A percentile compares a stretch with the other conserved stretches of the same genome.
phyloP scores from a whole-genome alignment of 2,797 vertebrate genomes.

The Dipus sagitta region DNA sequence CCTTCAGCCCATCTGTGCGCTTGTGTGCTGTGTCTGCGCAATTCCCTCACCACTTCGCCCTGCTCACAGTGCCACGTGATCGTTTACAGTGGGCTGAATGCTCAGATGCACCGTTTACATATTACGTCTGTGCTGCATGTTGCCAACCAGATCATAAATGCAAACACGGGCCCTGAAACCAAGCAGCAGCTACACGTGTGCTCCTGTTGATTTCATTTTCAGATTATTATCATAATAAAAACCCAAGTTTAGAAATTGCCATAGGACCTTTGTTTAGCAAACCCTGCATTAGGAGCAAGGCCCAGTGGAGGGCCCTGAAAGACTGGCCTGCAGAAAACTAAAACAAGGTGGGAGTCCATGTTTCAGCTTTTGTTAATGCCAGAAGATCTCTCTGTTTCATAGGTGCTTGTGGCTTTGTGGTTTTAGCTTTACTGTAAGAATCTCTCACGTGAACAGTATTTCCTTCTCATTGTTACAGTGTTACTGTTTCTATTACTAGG shows the following conservation, averaged over 20 bases:
- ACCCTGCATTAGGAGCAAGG: constrained; percentile 1
- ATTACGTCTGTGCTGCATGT: constrained; percentile 59
- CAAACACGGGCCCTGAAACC: constrained; percentile 52
- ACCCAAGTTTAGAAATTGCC: constrained; percentile 28
- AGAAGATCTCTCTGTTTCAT: constrained; percentile 45
- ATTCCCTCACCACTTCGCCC: constrained; percentile 36
- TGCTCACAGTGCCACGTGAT: constrained; percentile 9
- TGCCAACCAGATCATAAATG: constrained; percentile 69
- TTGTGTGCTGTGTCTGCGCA: constrained; percentile 45
- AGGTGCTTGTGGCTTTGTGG: constrained; percentile 50
- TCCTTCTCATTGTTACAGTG: constrained; percentile 35
- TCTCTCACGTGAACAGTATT: constrained; percentile 44
- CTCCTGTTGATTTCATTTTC: constrained; percentile 55
- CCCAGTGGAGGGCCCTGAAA: background rate
- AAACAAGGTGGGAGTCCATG: background rate
- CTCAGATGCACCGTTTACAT: constrained; percentile 56
- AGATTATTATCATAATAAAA: constrained; percentile 63
- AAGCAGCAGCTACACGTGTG: constrained; percentile 46
- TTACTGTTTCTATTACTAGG: constrained; percentile 61
- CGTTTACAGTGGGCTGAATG: constrained; percentile 12
- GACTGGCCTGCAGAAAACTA: constrained; percentile 34
- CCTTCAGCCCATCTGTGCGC: constrained; percentile 26
- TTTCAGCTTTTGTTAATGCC: constrained; percentile 57
- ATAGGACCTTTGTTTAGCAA: constrained; percentile 56
- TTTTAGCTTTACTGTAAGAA: constrained; percentile 32